Evolutionary conservation across 2,888 invertebrate genomes (phyloP).

Genomic region (Allacma fusca): DNA sequence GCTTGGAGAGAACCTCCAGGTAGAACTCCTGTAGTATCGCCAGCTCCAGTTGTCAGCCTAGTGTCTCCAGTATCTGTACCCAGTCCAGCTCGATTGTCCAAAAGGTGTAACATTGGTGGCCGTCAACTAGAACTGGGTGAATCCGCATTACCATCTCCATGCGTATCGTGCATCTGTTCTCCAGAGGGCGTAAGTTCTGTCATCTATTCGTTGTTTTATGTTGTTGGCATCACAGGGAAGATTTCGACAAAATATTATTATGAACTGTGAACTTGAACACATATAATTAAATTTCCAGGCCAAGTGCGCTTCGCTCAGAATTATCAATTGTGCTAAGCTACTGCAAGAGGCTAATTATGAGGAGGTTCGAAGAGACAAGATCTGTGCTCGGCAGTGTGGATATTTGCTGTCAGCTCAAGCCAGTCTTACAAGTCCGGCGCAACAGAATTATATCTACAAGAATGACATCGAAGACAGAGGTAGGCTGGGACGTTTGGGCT

Average conservation of each 20-base stretch:
- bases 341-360: constrained; percentile 84
- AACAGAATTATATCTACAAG: too few species aligned
- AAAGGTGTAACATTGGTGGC: constrained; percentile 77
- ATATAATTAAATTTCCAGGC: constrained; percentile 78
- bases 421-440: too few species aligned
- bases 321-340: constrained; percentile 85
- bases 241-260: too few species aligned
- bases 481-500: too few species aligned
- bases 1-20: constrained; percentile 76
- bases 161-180: constrained; percentile 88
- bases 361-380: constrained; percentile 82
- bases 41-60: constrained; percentile 21
- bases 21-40: not conserved
- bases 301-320: constrained; percentile 85
- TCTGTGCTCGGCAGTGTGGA: constrained; percentile 79
- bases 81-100: not conserved
- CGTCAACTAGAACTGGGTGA: constrained; percentile 81
- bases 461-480: too few species aligned
- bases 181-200: constrained; percentile 77
- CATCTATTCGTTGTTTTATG: too few species aligned
- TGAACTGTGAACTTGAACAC: too few species aligned
- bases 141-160: constrained; percentile 87
- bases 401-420: too few species aligned
- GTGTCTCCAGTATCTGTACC: not conserved
- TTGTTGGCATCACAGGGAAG: too few species aligned